Conservation (phyloP, 2,113 vertebrate species). For the Austrofundulus limnaeus region DNA sequence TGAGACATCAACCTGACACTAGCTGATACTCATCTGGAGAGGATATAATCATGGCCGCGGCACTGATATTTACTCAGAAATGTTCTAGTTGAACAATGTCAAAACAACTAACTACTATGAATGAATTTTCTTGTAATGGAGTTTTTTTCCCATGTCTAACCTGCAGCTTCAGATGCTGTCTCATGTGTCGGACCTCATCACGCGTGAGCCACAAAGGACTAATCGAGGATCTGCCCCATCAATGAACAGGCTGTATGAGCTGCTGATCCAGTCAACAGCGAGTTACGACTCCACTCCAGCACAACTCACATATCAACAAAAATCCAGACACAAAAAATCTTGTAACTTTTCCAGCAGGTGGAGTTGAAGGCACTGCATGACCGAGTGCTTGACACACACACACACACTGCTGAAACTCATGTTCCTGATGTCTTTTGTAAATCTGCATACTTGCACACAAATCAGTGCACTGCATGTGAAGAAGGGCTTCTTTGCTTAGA, state of each 20-base stretch:
- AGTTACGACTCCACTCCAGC: neutral
- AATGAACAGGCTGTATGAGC: neutral
- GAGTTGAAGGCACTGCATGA: conserved; percentile 45
- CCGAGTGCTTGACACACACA: conserved; percentile 3
- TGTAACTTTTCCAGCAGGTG: conserved; percentile 32
- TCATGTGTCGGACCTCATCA: conserved; percentile 23
- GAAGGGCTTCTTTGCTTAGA: conserved; percentile 15
- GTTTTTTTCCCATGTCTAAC: neutral
- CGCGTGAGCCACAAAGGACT: conserved; percentile 35
- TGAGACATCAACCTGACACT: no score
- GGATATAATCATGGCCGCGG: no score
- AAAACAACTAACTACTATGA: no score
- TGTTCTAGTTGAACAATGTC: no score
- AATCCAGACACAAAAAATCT: conserved; percentile 31
- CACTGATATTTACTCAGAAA: no score
- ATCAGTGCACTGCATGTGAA: conserved; percentile 31
- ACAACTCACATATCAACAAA: neutral
- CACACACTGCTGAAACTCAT: conserved; percentile 18
- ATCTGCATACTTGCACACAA: conserved; percentile 1
- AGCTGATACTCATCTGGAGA: no score
- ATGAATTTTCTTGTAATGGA: no score
- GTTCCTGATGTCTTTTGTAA: conserved; percentile 22
- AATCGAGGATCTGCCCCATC: neutral
- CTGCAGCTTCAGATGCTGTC: conserved; percentile 27
- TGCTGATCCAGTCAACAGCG: neutral